Evolutionary conservation across 2,888 invertebrate species (phyloP).

Genomic region (Polyploca ridens): DNA sequence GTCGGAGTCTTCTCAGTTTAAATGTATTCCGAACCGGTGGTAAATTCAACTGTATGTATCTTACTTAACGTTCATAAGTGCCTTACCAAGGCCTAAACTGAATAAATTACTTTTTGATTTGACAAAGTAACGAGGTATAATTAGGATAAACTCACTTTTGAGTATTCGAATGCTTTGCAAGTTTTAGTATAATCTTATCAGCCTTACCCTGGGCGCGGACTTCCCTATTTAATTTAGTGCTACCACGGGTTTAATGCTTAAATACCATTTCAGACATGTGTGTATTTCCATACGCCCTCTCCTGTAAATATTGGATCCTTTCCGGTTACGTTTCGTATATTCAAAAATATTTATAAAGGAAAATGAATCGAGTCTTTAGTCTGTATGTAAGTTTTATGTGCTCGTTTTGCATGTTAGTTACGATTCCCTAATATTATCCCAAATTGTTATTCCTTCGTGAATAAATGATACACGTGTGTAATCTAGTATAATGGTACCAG

Average conservation of each 20-base stretch:
- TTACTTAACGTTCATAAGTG: no score
- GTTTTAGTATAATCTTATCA: not conserved
- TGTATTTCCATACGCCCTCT: not conserved
- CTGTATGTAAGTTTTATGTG: not conserved
- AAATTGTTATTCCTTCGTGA: slow-evolving; percentile 25
- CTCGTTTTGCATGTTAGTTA: not conserved
- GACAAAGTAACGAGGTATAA: no score
- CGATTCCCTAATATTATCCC: not conserved
- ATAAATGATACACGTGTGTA: slow-evolving; percentile 29
- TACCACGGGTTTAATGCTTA: not conserved
- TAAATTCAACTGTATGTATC: no score
- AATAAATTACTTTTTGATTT: no score
- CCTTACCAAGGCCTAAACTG: no score
- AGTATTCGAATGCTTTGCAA: no score
- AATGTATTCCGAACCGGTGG: no score
- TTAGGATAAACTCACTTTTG: not conserved
- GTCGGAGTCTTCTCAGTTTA: no score
- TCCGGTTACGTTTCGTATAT: not conserved
- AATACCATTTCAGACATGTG: not conserved
- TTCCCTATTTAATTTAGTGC: not conserved
- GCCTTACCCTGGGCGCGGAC: not conserved
- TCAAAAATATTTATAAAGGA: not conserved
- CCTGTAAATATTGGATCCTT: not conserved
- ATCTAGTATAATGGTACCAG: slow-evolving; percentile 21
- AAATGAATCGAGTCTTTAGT: not conserved